Conservation (phyloP, 2,888 invertebrate species). For the Pollenia angustigena region DNA sequence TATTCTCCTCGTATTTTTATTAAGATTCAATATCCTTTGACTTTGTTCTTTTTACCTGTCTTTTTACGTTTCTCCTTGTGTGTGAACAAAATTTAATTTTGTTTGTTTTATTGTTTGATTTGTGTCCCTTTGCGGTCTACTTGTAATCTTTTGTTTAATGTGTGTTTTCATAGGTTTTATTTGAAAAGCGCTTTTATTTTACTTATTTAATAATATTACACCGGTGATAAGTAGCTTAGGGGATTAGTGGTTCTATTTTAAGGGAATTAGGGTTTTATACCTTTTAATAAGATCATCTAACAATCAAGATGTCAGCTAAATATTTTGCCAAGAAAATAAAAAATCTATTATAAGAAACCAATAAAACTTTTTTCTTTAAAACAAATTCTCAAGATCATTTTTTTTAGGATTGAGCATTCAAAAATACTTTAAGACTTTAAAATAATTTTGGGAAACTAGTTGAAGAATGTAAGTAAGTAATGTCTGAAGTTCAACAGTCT, state of each 20-base stretch:
- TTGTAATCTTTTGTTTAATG: constrained; percentile 51
- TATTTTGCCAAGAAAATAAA: constrained; percentile 54
- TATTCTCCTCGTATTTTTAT: not conserved
- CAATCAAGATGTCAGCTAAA: constrained; percentile 29
- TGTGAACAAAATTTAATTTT: constrained; percentile 10
- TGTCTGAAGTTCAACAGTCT: no score
- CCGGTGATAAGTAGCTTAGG: constrained; percentile 60
- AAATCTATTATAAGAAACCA: no score
- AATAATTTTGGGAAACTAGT: no score
- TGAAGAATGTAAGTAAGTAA: no score
- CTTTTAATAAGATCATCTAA: not conserved
- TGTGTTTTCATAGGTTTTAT: constrained; percentile 10
- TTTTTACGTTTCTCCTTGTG: not conserved
- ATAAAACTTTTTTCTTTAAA: no score
- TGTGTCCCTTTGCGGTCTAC: constrained; percentile 13
- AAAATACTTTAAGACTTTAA: no score
- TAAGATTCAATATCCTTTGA: not conserved
- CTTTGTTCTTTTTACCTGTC: not conserved
- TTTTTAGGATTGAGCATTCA: no score
- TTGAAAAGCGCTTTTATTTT: constrained; percentile 11
- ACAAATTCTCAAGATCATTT: no score
- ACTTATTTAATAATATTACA: constrained; percentile 1
- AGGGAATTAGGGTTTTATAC: constrained; percentile 20
- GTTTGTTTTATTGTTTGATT: not conserved
- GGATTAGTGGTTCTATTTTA: constrained; percentile 41